These are phyloP conservation scores for Eretmochelys imbricata DNA, from an alignment of 2,113 vertebrate genomes.

Conservation along the genomic window DNA sequence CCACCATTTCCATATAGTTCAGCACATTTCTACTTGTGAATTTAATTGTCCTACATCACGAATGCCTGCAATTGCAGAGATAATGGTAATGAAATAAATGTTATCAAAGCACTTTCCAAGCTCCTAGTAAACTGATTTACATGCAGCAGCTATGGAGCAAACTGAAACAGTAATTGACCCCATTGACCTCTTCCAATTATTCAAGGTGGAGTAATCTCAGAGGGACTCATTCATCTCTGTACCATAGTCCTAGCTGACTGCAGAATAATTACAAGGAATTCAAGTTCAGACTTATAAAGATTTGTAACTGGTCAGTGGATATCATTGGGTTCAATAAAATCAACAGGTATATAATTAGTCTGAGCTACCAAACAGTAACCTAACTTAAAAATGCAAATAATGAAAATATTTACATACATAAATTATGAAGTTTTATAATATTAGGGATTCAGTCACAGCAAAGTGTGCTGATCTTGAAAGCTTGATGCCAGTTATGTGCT, in stretches of 20 bases:
- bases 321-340: constrained; percentile 73
- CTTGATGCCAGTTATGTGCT: constrained; percentile 83
- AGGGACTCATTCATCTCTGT: constrained; percentile 69
- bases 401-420: constrained; percentile 68
- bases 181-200: constrained; percentile 65
- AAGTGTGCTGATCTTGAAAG: constrained; percentile 75
- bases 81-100: constrained; percentile 63
- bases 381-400: constrained; percentile 82
- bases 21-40: constrained; percentile 12
- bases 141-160: constrained; percentile 67
- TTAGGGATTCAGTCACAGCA: constrained; percentile 73
- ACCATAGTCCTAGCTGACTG: constrained; percentile 55
- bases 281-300: constrained; percentile 70
- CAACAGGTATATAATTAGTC: constrained; percentile 79
- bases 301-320: constrained; percentile 73
- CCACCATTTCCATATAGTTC: neutral
- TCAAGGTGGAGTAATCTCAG: constrained; percentile 74
- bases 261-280: constrained; percentile 77
- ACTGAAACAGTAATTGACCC: constrained; percentile 80
- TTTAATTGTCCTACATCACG: constrained; percentile 32
- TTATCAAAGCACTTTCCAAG: constrained; percentile 43
- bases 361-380: constrained; percentile 71
- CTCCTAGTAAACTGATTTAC: constrained; percentile 75
- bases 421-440: constrained; percentile 55
- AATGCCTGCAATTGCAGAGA: constrained; percentile 59